Conservation (phyloP, 1,140 invertebrate species). For the Lepidurus arcticus region DNA sequence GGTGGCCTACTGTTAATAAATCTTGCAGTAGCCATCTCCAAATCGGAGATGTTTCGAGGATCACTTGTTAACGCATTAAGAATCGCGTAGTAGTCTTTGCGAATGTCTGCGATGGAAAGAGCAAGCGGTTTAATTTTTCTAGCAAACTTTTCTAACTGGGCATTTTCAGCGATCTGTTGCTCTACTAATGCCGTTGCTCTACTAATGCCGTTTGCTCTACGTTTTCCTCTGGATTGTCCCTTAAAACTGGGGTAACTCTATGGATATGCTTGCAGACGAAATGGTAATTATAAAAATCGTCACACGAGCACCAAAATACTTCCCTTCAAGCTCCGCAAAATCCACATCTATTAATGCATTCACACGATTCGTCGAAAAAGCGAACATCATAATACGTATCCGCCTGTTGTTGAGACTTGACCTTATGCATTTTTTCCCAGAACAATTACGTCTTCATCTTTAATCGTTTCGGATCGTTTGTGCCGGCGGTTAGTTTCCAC, state of each 20-base stretch:
- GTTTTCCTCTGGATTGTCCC: neutral
- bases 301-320: neutral
- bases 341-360: constrained; percentile 21
- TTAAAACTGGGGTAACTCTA: neutral
- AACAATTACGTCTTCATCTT: neutral
- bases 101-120: no score
- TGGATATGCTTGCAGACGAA: constrained; percentile 14
- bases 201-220: no score
- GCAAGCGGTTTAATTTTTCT: no score
- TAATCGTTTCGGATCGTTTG: neutral
- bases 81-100: no score
- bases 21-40: no score
- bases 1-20: no score
- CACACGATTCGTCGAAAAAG: neutral
- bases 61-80: no score
- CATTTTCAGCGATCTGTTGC: no score
- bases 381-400: neutral
- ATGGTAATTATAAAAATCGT: neutral
- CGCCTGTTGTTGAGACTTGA: neutral
- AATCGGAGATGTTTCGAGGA: no score
- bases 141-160: no score
- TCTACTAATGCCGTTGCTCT: no score
- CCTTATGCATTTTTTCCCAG: no score
- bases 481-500: neutral
- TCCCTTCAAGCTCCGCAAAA: neutral